A percentile compares a stretch with the other conserved stretches of the same genome.
Evolutionary conservation across 2,113 vertebrate genomes (phyloP).

Genomic region (Oreochromis aureus): DNA sequence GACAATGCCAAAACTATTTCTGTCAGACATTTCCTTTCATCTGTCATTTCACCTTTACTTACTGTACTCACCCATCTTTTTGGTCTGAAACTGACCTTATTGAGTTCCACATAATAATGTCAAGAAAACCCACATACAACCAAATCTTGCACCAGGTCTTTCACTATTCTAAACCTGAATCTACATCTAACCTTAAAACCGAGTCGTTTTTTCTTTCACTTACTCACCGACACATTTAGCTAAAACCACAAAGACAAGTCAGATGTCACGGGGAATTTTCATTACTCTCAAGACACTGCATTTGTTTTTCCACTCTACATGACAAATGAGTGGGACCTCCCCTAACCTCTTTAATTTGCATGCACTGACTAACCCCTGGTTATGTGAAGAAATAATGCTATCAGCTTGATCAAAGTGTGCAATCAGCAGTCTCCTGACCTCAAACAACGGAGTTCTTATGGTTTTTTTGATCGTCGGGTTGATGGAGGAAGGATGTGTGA

Average conservation of each 20-base stretch:
- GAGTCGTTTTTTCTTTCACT: neutral
- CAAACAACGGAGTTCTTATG: neutral
- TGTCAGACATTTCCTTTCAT: neutral
- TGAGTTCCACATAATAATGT: neutral
- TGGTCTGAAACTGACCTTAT: neutral
- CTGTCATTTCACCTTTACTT: neutral
- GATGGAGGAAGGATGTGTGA: neutral
- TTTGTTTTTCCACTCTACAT: slow-evolving; percentile 36
- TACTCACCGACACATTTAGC: neutral
- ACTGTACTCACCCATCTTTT: neutral
- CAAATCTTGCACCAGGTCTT: neutral
- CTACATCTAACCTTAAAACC: neutral
- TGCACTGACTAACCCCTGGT: neutral
- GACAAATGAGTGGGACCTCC: slow-evolving; percentile 9
- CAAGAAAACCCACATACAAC: slow-evolving; percentile 1
- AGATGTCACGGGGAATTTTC: slow-evolving; percentile 24
- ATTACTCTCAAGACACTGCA: neutral
- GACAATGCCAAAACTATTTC: neutral
- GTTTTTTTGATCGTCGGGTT: neutral
- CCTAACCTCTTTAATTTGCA: neutral
- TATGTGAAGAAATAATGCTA: neutral
- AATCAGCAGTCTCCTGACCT: neutral
- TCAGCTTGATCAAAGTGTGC: neutral
- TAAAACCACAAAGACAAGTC: slow-evolving; percentile 16
- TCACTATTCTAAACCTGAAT: neutral